Conservation (phyloP, 64 coral and sea anemone species). For the Astreopora myriophthalma region DNA sequence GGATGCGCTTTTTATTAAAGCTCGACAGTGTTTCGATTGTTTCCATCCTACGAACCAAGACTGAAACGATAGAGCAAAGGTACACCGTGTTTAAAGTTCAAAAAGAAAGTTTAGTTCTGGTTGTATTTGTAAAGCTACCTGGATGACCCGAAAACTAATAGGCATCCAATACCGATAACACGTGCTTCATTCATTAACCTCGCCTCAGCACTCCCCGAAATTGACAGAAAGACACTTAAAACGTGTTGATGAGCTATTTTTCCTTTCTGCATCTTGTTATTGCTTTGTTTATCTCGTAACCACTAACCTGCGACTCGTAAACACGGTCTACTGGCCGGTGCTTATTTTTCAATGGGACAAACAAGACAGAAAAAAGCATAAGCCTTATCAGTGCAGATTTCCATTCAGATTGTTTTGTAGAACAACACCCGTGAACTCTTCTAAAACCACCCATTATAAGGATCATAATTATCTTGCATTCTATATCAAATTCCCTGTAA, state of each 20-base stretch:
- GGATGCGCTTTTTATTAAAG: too few species aligned
- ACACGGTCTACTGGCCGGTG: not conserved
- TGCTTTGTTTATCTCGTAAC: not conserved
- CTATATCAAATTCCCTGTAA: not conserved
- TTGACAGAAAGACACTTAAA: not conserved
- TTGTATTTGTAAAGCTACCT: not conserved
- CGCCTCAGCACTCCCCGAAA: not conserved
- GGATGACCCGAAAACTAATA: not conserved
- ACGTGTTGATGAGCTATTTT: not conserved
- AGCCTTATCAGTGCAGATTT: not conserved
- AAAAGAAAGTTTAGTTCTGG: not conserved
- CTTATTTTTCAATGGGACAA: not conserved
- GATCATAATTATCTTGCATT: not conserved
- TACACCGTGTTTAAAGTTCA: not conserved
- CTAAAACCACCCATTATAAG: not conserved
- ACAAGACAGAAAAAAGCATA: not conserved
- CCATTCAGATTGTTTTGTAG: not conserved
- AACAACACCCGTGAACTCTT: too few species aligned
- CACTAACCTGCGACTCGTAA: not conserved
- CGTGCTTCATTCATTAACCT: not conserved
- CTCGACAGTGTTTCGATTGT: not conserved
- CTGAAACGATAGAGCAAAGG: too few species aligned
- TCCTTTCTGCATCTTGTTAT: slow-evolving; percentile 7
- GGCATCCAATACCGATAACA: not conserved
- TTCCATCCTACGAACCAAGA: not conserved